Percentiles rank a stretch among this genome's conserved stretches.
Evolutionary conservation across 2,888 invertebrate species (phyloP).

Genomic region (Drosophila parthenogenetica): DNA sequence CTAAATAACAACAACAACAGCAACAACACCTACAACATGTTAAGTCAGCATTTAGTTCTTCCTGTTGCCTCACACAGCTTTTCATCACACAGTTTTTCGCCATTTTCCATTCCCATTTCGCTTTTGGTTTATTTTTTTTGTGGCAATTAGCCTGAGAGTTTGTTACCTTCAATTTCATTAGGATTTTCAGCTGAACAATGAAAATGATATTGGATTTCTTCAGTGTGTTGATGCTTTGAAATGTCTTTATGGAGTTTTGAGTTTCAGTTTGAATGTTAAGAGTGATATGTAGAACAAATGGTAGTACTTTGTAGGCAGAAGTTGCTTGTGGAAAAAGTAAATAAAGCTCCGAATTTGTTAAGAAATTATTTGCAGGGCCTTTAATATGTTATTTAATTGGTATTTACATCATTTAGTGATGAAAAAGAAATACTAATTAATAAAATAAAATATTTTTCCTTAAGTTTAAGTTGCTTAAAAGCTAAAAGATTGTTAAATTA

Average conservation of each 20-base stretch:
- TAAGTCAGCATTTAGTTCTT: conserved; percentile 46
- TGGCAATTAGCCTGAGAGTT: conserved; percentile 68
- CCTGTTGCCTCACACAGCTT: conserved; percentile 40
- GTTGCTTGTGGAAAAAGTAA: too few relatives aligned
- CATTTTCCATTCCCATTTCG: conserved; percentile 11
- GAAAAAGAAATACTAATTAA: too few relatives aligned
- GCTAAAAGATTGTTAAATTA: too few relatives aligned
- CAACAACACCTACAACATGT: conserved; percentile 46
- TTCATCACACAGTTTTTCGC: not conserved
- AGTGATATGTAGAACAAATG: too few relatives aligned
- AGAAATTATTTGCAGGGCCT: too few relatives aligned
- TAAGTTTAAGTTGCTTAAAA: too few relatives aligned
- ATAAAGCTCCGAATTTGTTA: too few relatives aligned
- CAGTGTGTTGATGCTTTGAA: not conserved
- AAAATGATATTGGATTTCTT: not conserved
- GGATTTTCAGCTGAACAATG: not conserved
- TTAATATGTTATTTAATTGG: too few relatives aligned
- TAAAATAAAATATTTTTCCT: too few relatives aligned
- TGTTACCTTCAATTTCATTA: conserved; percentile 66
- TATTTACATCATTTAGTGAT: too few relatives aligned
- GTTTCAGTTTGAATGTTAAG: not conserved
- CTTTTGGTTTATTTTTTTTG: not conserved
- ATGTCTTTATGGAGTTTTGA: not conserved
- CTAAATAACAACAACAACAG: conserved; percentile 7
- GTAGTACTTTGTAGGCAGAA: too few relatives aligned